Conservation (phyloP, 2,797 vertebrate genomes). For the Dendrocincla tyrannina region DNA sequence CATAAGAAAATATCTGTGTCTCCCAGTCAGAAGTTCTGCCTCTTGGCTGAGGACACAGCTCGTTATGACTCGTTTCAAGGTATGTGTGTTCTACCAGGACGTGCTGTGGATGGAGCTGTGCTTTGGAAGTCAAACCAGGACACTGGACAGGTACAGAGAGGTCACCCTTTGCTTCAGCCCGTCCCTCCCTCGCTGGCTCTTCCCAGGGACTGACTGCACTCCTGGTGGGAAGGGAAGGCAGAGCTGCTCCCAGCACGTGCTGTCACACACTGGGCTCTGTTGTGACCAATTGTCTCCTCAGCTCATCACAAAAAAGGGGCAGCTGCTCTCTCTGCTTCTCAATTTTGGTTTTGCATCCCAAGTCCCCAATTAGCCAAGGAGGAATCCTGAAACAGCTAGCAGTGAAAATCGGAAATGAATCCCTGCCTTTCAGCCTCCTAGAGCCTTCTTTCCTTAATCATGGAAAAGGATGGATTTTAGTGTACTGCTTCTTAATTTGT, state of each 20-base stretch:
- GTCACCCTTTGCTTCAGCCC: neutral
- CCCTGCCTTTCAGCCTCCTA: conserved; percentile 81
- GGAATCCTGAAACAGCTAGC: conserved; percentile 53
- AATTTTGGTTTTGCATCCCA: conserved; percentile 15
- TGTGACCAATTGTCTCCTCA: neutral
- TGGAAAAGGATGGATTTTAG: conserved; percentile 76
- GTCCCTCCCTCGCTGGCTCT: neutral
- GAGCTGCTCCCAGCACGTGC: neutral
- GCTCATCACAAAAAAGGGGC: conserved; percentile 27
- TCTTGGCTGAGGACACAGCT: neutral
- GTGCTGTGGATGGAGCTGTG: neutral
- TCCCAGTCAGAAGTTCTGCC: neutral
- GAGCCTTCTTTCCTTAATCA: conserved; percentile 78
- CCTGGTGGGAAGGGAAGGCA: neutral
- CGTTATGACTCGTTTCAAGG: conserved; percentile 5
- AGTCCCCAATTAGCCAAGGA: conserved; percentile 30
- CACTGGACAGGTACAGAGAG: neutral
- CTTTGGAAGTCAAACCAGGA: conserved; percentile 9
- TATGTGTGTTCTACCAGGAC: neutral
- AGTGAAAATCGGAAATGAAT: conserved; percentile 39
- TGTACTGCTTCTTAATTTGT: conserved; percentile 76
- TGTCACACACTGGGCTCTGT: neutral
- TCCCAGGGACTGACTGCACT: neutral
- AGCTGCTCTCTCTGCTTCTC: conserved; percentile 40
- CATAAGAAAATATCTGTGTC: neutral